Evolutionary conservation across 2,888 invertebrate species (phyloP).

Genomic region (Ditula angustiorana): DNA sequence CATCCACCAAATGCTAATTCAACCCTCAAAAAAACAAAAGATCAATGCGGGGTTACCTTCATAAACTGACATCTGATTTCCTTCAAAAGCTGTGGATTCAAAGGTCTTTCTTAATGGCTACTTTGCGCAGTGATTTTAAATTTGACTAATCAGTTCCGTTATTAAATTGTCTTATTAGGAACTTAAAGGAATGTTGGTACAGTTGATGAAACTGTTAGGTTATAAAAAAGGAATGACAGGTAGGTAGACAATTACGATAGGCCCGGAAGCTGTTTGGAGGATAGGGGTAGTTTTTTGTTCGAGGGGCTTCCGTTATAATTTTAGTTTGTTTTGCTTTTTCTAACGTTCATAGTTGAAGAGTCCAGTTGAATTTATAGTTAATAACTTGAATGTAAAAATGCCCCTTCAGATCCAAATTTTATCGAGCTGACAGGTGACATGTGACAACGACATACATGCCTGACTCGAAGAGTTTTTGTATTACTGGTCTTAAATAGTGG

Average conservation of each 20-base stretch:
- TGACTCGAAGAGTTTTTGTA: too few relatives aligned
- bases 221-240: slow-evolving; percentile 30
- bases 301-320: slow-evolving; percentile 13
- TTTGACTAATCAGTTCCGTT: slow-evolving; percentile 52
- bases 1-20: slow-evolving; percentile 21
- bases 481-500: too few relatives aligned
- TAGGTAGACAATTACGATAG: slow-evolving; percentile 31
- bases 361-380: neutral
- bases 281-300: slow-evolving; percentile 11
- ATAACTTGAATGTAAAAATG: too few relatives aligned
- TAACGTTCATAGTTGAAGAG: neutral
- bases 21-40: neutral
- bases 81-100: neutral
- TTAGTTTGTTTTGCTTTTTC: slow-evolving; percentile 1
- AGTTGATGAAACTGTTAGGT: slow-evolving; percentile 33
- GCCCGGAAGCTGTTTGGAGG: slow-evolving; percentile 13
- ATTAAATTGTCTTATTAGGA: slow-evolving; percentile 51
- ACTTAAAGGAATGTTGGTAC: slow-evolving; percentile 10
- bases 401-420: too few relatives aligned
- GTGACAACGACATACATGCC: too few relatives aligned
- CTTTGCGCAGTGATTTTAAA: slow-evolving; percentile 24
- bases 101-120: slow-evolving; percentile 3
- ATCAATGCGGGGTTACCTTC: slow-evolving; percentile 6
- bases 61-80: neutral
- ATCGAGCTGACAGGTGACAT: too few relatives aligned